phyloP scores from a whole-genome alignment of 1,140 invertebrate genomes.

The Eupristina koningsbergeri region DNA sequence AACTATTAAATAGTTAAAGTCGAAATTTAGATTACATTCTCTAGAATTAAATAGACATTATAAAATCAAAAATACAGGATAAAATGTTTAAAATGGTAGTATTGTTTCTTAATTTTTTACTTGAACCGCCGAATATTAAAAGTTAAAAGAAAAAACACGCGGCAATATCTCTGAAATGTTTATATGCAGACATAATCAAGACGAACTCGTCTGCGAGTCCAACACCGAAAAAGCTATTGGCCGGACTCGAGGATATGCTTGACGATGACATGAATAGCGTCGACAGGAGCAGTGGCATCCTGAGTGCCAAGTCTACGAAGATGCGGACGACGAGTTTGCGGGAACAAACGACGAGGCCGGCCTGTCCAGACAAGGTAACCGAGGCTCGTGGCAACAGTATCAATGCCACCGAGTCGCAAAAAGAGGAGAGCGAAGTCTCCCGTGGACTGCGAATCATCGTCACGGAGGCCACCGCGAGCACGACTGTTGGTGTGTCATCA shows the following conservation, averaged over 20 bases:
- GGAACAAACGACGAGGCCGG: slow-evolving; percentile 54
- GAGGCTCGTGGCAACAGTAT: slow-evolving; percentile 25
- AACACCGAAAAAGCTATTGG: slow-evolving; percentile 38
- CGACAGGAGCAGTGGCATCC: slow-evolving; percentile 48
- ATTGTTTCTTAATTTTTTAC: no score
- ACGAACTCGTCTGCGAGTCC: slow-evolving; percentile 25
- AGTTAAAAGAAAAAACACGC: neutral
- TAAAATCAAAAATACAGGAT: neutral
- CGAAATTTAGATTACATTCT: no score
- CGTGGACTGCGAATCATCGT: slow-evolving; percentile 24
- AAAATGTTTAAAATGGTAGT: no score
- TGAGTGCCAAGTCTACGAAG: slow-evolving; percentile 41
- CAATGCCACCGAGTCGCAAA: slow-evolving; percentile 16
- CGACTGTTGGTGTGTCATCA: neutral
- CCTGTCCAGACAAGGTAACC: neutral
- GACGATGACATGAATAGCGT: slow-evolving; percentile 65
- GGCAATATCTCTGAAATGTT: neutral
- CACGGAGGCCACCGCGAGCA: slow-evolving; percentile 2
- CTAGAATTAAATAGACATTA: no score
- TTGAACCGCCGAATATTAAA: neutral
- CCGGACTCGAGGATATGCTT: slow-evolving; percentile 58
- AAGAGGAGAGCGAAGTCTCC: neutral
- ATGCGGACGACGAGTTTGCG: slow-evolving; percentile 41
- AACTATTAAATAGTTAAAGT: no score
- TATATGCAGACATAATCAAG: slow-evolving; percentile 27